Evolutionary conservation across 1,140 invertebrate species (phyloP), one percentile per base, ranked within the genome.

Genomic region (Drosophila kepulauana): DNA sequence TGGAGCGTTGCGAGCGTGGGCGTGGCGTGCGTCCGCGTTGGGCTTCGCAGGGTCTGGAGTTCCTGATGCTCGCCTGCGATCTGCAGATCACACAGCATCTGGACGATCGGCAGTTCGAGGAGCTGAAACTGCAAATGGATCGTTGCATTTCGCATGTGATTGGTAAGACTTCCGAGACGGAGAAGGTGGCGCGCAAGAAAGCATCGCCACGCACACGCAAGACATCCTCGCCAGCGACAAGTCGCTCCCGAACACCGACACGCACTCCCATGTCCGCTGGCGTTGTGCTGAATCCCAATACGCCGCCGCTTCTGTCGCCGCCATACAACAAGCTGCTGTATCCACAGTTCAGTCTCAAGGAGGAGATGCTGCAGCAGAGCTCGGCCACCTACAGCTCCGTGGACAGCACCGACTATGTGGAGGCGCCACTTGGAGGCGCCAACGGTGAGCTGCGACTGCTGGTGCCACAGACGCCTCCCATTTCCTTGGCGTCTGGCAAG

Each of bases 41-140:
- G 97, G 97, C 97, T 5, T 95, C 95, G 87, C 96, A 97, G 86
- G 97, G 97, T 1, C 87, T 98, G 15, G 97, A 98, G 76, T 98
- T 97, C 92, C 92, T 98, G 2, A 95, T 96, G 77, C 93, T 95
- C 30, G 96, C 97, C 0, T 97, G 96, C 82, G 96, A 98, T 80
- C 97, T 97, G 0, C 94, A 95, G 46, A 95, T 97, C 80, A 96
- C 97, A 0, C 94, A 94, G 74, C 94, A 95, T 91, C 92, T 98
- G 33, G 94, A 94, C 10, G 96, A 98, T 48, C 92, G 94, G 16
- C 95, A 97, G 81, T 98, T 98, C 92, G 95, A 97, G 93, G 94
- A 96, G 65, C 91, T 97, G 11, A 97, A 97, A 84, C 91, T 93
- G 6, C 93, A 93, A 41, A 96, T 97, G 93, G 95, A 96, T 91